phyloP scores from a whole-genome alignment of 2,113 vertebrate genomes.

The Ardeotis arabs region DNA sequence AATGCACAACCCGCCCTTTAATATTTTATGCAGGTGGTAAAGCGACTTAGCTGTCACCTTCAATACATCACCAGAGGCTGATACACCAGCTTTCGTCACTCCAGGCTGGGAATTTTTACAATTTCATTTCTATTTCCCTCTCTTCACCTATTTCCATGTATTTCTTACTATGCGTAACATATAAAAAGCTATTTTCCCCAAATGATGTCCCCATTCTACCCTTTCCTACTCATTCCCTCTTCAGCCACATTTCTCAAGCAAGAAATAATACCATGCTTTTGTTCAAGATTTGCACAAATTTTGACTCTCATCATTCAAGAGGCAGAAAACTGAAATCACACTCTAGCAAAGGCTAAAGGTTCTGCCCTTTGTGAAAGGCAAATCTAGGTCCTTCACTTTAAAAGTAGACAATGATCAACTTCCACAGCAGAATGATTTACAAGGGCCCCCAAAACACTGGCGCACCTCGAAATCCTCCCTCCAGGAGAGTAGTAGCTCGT shows the following conservation, averaged over 20 bases:
- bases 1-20: conserved; percentile 85
- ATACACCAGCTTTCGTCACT: conserved; percentile 79
- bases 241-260: background rate
- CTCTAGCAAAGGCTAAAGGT: background rate
- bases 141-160: conserved; percentile 62
- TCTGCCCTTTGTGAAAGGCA: background rate
- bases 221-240: background rate
- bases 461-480: conserved; percentile 97
- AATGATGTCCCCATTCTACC: conserved; percentile 35
- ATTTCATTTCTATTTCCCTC: conserved; percentile 76
- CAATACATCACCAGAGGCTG: conserved; percentile 80
- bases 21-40: conserved; percentile 87
- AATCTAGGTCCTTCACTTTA: background rate
- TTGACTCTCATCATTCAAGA: background rate
- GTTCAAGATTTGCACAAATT: background rate
- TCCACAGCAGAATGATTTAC: background rate
- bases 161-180: conserved; percentile 65
- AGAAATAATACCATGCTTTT: background rate
- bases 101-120: conserved; percentile 76
- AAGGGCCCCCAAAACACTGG: background rate
- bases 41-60: conserved; percentile 82
- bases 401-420: background rate
- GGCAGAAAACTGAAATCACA: background rate
- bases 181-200: conserved; percentile 58
- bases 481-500: conserved; percentile 93